Evolutionary conservation across 2,888 invertebrate genomes (phyloP), one percentile per base, ranked within the genome.

Genomic region (Euzophera pinguis): DNA sequence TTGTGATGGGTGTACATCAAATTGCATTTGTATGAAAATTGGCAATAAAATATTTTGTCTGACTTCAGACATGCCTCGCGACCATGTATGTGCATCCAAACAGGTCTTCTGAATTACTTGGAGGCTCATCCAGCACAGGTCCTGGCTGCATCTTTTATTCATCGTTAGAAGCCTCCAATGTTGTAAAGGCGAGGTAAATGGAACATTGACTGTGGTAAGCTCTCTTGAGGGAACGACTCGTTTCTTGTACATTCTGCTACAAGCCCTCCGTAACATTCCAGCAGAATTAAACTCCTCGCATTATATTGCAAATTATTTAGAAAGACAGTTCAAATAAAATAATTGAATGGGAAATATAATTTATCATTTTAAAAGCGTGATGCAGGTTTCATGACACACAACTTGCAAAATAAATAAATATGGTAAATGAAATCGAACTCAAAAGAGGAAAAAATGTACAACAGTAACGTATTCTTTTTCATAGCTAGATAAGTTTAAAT

Each of bases 141-240:
- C 1, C 16, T 17, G 38, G 3, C 16, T 39, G 49, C 14, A 54
- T 58, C 37, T 58, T 56, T 58, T 56, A 58, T 54, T 56, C 54
- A 56, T 42, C 39, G 10, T 39, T 27, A 42, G 34, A 34, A 43
- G 42, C 22, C 47, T 16, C 22, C 27, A 34, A 47, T 12, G 34
- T 35, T 41, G 22, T 50, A 53, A 45, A 41, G 50, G 47, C 35
- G 43, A 27, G 43, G 51, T 53, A 3, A 55, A 55, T 53, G 52
- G 50, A 42, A 38, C 50, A 50, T 52, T 50, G 47, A 52, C 52
- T 42, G 50, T 35, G 52, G 53, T 52, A 54, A 48, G 34, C 17
- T 50, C 47, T 52, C 42, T 48, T 48, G 22, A 52, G 52, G 32
- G 45, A 45, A 14, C 32, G 6, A 9, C 29, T 9, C 45, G 32